Percentiles rank a stretch among this genome's conserved stretches.
These are phyloP conservation scores for Paramormyrops kingsleyae DNA, from an alignment of 2,113 vertebrate species.

Conservation along the genomic window DNA sequence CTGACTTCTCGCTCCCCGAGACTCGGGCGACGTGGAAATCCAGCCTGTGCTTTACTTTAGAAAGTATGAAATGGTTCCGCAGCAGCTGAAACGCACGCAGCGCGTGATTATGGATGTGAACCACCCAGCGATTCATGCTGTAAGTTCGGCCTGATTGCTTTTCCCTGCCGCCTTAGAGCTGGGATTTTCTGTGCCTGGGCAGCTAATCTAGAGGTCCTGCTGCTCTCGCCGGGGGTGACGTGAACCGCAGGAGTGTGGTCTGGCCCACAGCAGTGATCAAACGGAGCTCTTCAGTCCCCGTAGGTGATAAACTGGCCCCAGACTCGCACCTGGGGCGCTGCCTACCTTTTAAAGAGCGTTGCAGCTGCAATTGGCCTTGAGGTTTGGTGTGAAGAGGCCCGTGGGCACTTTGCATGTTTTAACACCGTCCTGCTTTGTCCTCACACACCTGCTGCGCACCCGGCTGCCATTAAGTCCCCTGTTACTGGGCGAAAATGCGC, in stretches of 20 bases:
- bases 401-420: slow-evolving; percentile 28
- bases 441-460: slow-evolving; percentile 39
- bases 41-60: background rate
- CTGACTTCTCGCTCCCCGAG: background rate
- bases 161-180: background rate
- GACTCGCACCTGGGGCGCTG: slow-evolving; percentile 50
- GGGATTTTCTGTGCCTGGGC: background rate
- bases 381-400: slow-evolving; percentile 46
- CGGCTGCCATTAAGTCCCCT: slow-evolving; percentile 14
- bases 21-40: background rate
- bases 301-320: slow-evolving; percentile 51
- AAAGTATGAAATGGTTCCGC: background rate
- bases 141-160: background rate
- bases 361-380: slow-evolving; percentile 44
- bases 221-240: background rate
- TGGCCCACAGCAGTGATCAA: slow-evolving; percentile 26
- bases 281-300: slow-evolving; percentile 18
- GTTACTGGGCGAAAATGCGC: slow-evolving; percentile 20
- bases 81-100: background rate
- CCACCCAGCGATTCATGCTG: background rate
- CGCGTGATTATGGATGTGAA: background rate
- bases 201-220: background rate
- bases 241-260: slow-evolving; percentile 15
- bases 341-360: slow-evolving; percentile 43
- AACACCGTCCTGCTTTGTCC: slow-evolving; percentile 42